A percentile compares a stretch with the other conserved stretches of the same genome.
phyloP scores from a whole-genome alignment of 1,140 invertebrate species.

The Pentalonia nigronervosa region DNA sequence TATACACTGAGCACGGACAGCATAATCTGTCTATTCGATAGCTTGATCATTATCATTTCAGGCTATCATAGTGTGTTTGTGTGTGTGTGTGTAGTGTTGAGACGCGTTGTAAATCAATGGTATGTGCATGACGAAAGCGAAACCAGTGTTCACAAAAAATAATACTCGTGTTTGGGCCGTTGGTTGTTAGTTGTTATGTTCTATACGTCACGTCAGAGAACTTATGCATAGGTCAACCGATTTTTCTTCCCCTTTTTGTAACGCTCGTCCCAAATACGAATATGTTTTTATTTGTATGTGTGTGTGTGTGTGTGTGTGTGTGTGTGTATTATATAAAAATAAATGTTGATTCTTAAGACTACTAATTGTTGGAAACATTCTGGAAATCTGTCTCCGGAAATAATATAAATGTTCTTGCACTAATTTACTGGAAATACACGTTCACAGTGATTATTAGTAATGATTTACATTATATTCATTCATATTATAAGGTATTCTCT shows the following conservation, averaged over 20 bases:
- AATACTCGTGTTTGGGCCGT: background rate
- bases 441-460: background rate
- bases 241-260: background rate
- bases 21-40: slow-evolving; percentile 14
- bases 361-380: background rate
- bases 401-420: background rate
- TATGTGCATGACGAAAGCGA: slow-evolving; percentile 32
- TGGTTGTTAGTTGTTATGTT: background rate
- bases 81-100: background rate
- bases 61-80: background rate
- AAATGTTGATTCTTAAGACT: background rate
- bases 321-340: background rate
- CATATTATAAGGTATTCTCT: background rate
- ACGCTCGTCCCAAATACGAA: background rate
- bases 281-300: background rate
- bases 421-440: background rate
- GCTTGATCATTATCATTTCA: slow-evolving; percentile 34
- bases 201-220: background rate
- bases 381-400: background rate
- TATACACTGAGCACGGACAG: background rate
- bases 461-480: background rate
- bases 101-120: background rate
- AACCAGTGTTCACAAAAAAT: slow-evolving; percentile 31
- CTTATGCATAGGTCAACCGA: background rate
- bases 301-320: no score